A percentile compares a stretch with the other conserved stretches of the same genome.
Conservation (phyloP, 2,888 invertebrate species). For the Diaprepes abbreviatus region DNA sequence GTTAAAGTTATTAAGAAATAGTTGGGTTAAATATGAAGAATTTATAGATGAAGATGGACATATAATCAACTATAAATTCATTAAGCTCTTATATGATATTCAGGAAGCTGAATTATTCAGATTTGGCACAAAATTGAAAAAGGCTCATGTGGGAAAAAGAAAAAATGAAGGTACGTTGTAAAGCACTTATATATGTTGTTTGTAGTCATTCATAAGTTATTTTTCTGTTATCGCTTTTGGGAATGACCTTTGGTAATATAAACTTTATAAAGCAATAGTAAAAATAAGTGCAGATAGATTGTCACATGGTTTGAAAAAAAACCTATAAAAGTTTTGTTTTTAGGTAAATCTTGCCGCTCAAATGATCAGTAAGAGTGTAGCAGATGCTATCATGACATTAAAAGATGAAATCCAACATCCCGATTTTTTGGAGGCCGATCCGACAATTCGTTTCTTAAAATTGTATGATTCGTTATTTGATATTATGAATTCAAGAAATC, state of each 20-base stretch:
- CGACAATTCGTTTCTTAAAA: conserved; percentile 40
- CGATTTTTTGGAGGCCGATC: conserved; percentile 36
- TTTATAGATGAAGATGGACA: background rate
- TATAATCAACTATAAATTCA: background rate
- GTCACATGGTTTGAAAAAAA: no score
- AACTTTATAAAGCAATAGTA: no score
- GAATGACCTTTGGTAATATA: no score
- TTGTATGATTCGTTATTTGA: conserved; percentile 40
- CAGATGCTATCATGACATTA: conserved; percentile 40
- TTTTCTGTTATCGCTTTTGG: background rate
- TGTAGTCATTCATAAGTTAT: background rate
- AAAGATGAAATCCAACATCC: conserved; percentile 25
- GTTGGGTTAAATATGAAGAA: conserved; percentile 9
- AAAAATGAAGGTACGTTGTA: background rate
- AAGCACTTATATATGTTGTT: background rate
- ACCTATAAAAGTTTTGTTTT: conserved; percentile 13
- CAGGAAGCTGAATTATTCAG: conserved; percentile 1
- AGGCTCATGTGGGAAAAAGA: conserved; percentile 40
- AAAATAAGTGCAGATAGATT: no score
- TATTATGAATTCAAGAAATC: conserved; percentile 40
- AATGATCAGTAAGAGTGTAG: conserved; percentile 40
- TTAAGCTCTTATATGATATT: background rate
- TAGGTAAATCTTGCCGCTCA: conserved; percentile 48
- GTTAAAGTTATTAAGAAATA: conserved; percentile 24
- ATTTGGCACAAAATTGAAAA: conserved; percentile 19